Conservation (phyloP, 2,113 vertebrate genomes). For the pig (Sus scrofa) region T2T-Sscrofa CM000830.6:92124001-92124500, state of each 20-base stretch:
- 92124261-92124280: background rate
- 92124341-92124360: background rate
- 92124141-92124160: background rate
- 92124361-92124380: no score
- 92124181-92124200: background rate
- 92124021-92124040: background rate
- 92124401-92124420: no score
- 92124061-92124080: background rate
- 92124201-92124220: background rate
- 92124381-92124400: no score
- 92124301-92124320: background rate
- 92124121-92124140: background rate
- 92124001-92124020: background rate
- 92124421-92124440: no score
- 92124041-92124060: background rate
- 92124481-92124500: no score
- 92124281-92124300: background rate
- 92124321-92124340: background rate
- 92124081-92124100: conserved; percentile 30
- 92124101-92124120: background rate
- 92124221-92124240: background rate
- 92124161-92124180: background rate
- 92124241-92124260: background rate
- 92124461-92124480: no score
- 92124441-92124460: no score